A percentile compares a stretch with the other conserved stretches of the same genome.
Conservation (phyloP, 92 coral and sea anemone genomes). For the Phenganax stokvisi region DNA sequence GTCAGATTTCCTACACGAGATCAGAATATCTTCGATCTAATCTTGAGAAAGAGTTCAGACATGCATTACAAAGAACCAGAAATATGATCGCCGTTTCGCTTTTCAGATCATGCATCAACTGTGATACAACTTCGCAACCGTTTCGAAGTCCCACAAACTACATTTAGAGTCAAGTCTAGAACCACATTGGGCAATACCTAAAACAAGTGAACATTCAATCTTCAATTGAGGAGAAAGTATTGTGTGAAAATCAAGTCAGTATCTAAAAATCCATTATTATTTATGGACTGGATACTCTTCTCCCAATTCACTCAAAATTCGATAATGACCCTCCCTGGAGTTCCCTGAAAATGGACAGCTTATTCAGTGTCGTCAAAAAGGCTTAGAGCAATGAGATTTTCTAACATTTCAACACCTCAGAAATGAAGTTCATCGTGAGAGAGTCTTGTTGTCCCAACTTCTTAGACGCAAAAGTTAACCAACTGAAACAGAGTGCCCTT, state of each 20-base stretch:
- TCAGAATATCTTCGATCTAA: too few relatives aligned
- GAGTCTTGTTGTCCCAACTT: too few relatives aligned
- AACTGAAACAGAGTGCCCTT: too few relatives aligned
- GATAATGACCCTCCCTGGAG: too few relatives aligned
- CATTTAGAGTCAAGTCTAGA: conserved; percentile 16
- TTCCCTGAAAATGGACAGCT: too few relatives aligned
- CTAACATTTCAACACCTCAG: too few relatives aligned
- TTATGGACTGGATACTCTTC: conserved; percentile 29
- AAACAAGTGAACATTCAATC: conserved; percentile 9
- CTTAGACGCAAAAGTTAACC: too few relatives aligned
- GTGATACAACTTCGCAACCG: conserved; percentile 34
- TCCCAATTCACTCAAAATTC: background rate
- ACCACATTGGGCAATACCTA: conserved; percentile 35
- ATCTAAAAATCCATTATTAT: conserved; percentile 2
- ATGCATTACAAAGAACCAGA: background rate
- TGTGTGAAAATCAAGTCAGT: background rate
- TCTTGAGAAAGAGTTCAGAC: too few relatives aligned
- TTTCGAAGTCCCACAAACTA: conserved; percentile 5
- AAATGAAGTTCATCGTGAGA: too few relatives aligned
- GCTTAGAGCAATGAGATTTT: too few relatives aligned
- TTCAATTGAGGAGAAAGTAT: background rate
- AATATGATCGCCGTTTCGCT: conserved; percentile 24
- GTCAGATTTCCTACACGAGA: too few relatives aligned
- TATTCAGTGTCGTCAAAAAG: too few relatives aligned
- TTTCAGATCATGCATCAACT: conserved; percentile 40